Percentiles rank a stretch among this genome's conserved stretches.
These are phyloP conservation scores for Tetragonisca angustula DNA, from an alignment of 2,888 invertebrate genomes.

Conservation along the genomic window DNA sequence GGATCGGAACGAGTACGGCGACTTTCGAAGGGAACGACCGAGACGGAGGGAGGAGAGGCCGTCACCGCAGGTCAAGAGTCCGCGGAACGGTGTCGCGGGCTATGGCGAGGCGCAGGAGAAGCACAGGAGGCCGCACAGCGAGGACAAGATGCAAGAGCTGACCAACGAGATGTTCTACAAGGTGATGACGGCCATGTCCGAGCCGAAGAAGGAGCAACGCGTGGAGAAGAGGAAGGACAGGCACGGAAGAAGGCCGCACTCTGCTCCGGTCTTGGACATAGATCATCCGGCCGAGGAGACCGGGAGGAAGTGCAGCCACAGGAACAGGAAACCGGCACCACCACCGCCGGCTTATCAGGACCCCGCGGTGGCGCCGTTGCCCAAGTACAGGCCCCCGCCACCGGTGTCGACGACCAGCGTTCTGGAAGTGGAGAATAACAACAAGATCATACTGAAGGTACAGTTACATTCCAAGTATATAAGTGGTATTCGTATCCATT, in stretches of 20 bases:
- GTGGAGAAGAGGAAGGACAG: slow-evolving; percentile 68
- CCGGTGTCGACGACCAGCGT: slow-evolving; percentile 67
- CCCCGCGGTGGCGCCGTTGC: slow-evolving; percentile 65
- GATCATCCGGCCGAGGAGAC: slow-evolving; percentile 68
- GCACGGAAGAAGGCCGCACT: slow-evolving; percentile 76
- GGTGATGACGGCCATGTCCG: slow-evolving; percentile 70
- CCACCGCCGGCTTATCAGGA: slow-evolving; percentile 75
- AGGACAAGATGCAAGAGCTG: slow-evolving; percentile 61
- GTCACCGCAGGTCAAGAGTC: slow-evolving; percentile 37
- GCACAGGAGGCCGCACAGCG: slow-evolving; percentile 55
- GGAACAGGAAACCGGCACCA: slow-evolving; percentile 71
- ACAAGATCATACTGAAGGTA: slow-evolving; percentile 75
- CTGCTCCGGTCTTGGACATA: slow-evolving; percentile 78
- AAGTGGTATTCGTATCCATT: too few relatives aligned
- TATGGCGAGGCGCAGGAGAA: slow-evolving; percentile 55
- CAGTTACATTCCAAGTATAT: background rate
- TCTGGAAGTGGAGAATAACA: slow-evolving; percentile 78
- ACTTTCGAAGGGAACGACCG: slow-evolving; percentile 63
- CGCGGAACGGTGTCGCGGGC: slow-evolving; percentile 57
- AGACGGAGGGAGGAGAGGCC: slow-evolving; percentile 51
- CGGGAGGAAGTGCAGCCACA: slow-evolving; percentile 70
- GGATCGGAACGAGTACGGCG: slow-evolving; percentile 71
- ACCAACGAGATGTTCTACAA: slow-evolving; percentile 76
- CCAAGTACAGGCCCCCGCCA: slow-evolving; percentile 68
- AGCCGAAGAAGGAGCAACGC: slow-evolving; percentile 65